phyloP scores from a whole-genome alignment of 2,797 vertebrate species.

The Pachyuromys duprasi region DNA sequence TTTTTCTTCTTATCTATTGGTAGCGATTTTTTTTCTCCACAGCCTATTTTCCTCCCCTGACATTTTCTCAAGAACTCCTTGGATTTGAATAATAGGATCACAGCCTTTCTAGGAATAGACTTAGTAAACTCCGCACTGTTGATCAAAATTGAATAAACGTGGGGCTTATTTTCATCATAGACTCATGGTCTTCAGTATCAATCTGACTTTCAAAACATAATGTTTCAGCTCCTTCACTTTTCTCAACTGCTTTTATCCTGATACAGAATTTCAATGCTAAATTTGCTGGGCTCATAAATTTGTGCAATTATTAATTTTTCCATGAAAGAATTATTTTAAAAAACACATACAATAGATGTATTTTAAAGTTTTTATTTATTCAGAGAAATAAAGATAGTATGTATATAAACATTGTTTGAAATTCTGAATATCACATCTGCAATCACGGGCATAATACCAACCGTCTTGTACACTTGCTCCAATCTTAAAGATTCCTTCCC shows the following conservation, averaged over 20 bases:
- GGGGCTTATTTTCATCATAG: not conserved
- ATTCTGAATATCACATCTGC: not conserved
- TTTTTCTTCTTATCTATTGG: not conserved
- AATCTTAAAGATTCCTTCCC: not conserved
- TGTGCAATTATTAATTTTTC: constrained; percentile 25
- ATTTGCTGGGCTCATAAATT: not conserved
- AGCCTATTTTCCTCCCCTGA: not conserved
- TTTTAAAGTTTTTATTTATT: not conserved
- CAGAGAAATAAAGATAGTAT: not conserved
- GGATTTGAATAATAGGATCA: not conserved
- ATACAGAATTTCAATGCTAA: constrained; percentile 19
- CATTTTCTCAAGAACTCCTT: not conserved
- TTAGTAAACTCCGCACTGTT: not conserved
- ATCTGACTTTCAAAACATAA: not conserved
- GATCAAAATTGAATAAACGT: not conserved
- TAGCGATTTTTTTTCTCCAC: not conserved
- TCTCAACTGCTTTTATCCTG: not conserved
- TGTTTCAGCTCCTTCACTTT: not conserved
- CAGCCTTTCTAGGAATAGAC: not conserved
- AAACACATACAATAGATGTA: not conserved
- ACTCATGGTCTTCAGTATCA: not conserved
- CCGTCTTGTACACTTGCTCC: not conserved
- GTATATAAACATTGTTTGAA: constrained; percentile 22
- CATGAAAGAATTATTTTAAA: constrained; percentile 11
- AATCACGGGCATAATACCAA: not conserved